Evolutionary conservation across 53 echinoderm and acorn worm species (phyloP).

Genomic region (Patiria pectinifera): DNA sequence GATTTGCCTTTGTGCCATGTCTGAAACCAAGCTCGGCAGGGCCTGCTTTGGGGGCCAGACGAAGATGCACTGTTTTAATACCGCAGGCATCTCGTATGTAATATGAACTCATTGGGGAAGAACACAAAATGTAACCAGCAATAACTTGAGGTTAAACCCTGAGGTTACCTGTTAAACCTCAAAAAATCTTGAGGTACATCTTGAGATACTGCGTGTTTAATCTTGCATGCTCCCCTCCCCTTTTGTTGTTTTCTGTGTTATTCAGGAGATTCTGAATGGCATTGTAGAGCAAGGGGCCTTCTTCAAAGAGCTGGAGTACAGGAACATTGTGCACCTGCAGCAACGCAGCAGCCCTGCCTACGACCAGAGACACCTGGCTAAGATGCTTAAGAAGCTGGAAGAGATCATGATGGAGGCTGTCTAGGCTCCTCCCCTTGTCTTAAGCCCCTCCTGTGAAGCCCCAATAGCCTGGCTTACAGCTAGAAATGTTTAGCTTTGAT

Average conservation of each 20-base stretch:
- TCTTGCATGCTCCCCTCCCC: background rate
- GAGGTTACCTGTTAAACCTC: too few species aligned
- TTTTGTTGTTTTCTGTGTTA: background rate
- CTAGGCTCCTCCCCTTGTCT: constrained; percentile 15
- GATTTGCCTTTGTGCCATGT: too few species aligned
- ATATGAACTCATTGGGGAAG: too few species aligned
- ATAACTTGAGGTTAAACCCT: too few species aligned
- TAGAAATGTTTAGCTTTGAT: background rate
- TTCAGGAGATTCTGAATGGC: constrained; percentile 94
- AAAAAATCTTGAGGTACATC: too few species aligned
- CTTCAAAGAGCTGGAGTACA: constrained; percentile 96
- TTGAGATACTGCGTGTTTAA: too few species aligned
- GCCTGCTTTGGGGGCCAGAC: too few species aligned
- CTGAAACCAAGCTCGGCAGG: too few species aligned
- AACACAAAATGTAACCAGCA: too few species aligned
- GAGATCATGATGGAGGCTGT: constrained; percentile 99
- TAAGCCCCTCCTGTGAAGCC: background rate
- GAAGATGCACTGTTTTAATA: too few species aligned
- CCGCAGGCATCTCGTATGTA: too few species aligned
- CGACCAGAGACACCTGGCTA: constrained; percentile 78
- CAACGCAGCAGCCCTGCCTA: constrained; percentile 90
- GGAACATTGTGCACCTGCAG: constrained; percentile 86
- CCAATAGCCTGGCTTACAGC: background rate
- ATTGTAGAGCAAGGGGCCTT: constrained; percentile 97
- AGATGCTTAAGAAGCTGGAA: constrained; percentile 89